Conservation (phyloP, 2,113 vertebrate species). For the Struthio camelus region DNA sequence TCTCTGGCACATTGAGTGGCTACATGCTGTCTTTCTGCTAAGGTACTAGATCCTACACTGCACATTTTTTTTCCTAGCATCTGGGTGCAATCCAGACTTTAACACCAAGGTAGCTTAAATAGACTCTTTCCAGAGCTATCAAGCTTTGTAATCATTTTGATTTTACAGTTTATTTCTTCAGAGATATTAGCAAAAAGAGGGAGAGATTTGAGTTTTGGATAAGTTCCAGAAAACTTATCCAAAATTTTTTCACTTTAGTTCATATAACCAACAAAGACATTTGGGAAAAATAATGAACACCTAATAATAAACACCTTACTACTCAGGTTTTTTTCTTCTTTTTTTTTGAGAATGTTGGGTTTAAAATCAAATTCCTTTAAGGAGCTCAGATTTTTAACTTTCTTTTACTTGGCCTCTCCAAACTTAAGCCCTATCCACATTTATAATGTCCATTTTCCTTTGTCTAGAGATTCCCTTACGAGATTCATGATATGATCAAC, state of each 20-base stretch:
- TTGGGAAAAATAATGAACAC: background rate
- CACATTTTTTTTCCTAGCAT: background rate
- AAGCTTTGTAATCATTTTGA: background rate
- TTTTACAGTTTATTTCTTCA: background rate
- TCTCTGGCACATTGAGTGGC: background rate
- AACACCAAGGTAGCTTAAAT: background rate
- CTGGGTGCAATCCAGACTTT: background rate
- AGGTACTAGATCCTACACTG: background rate
- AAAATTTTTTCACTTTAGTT: background rate
- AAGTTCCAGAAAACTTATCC: background rate
- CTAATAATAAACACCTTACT: background rate
- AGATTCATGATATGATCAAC: background rate
- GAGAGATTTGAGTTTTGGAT: background rate
- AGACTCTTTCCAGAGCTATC: background rate
- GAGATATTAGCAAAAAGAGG: background rate
- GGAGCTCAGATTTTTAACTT: background rate
- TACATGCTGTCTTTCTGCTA: background rate
- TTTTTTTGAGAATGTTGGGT: background rate
- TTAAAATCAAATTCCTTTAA: background rate
- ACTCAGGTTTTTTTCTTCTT: background rate
- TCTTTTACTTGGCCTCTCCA: background rate
- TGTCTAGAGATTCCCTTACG: background rate
- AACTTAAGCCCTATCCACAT: background rate
- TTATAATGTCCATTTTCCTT: background rate
- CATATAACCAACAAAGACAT: background rate